Evolutionary conservation across 1,140 invertebrate genomes (phyloP).

Genomic region (Diorhabda sublineata): DNA sequence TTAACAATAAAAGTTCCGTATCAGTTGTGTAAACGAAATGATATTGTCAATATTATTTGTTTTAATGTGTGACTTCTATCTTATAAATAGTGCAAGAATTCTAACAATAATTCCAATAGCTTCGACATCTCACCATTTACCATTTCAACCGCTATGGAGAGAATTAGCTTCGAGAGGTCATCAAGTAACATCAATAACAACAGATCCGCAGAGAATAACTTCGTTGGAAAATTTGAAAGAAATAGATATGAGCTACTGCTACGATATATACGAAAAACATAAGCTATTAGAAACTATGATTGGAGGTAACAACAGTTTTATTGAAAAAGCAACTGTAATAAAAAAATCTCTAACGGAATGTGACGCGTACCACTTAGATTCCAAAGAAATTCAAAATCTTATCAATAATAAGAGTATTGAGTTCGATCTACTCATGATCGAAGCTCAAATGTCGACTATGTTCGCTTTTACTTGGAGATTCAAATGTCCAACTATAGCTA

Average conservation of each 20-base stretch:
- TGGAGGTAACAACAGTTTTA: conserved; percentile 4
- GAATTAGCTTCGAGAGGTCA: conserved; percentile 42
- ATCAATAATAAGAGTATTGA: conserved; percentile 36
- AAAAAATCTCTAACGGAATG: conserved; percentile 9
- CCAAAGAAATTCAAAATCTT: conserved; percentile 41
- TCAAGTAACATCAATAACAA: conserved; percentile 42
- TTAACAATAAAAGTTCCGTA: too few species aligned
- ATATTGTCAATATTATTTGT: too few species aligned
- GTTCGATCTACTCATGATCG: conserved; percentile 44
- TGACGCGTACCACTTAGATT: conserved; percentile 9
- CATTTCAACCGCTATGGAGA: conserved; percentile 30
- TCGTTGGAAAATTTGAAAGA: conserved; percentile 25
- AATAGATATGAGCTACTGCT: conserved; percentile 30
- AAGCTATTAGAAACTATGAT: conserved; percentile 30
- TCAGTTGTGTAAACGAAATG: too few species aligned
- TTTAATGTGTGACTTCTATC: too few species aligned
- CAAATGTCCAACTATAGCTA: conserved; percentile 39
- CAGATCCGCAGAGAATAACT: conserved; percentile 30
- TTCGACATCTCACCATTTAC: conserved; percentile 30
- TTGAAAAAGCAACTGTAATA: conserved; percentile 21
- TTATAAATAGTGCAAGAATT: conserved; percentile 23
- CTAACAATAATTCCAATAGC: conserved; percentile 23
- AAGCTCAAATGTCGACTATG: conserved; percentile 31
- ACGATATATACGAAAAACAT: conserved; percentile 23
- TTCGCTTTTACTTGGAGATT: conserved; percentile 35